Base-by-base conservation (phyloP, 2,888 invertebrate species). In the Listrodromus nycthemerus region DNA sequence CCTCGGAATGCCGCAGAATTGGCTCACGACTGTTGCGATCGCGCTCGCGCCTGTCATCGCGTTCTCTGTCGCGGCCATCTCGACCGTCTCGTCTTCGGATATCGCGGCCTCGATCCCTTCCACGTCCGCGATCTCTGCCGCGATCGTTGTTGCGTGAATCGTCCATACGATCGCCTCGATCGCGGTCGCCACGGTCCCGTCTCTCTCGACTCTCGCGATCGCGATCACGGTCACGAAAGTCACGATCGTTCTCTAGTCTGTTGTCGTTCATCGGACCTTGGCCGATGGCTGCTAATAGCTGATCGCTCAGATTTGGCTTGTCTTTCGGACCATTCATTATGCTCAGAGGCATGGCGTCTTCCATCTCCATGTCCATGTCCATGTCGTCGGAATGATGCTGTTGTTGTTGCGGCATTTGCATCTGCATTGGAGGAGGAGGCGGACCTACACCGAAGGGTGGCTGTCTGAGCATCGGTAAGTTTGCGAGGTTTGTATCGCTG, bases 311-410 rank as follows among this genome's bases (percentile, higher is more conserved):
- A 85, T 93, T 92, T 7, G 86, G 87, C 61, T 92, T 93, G 63
- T 87, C 91, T 84, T 92, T 89, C 13, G 86, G 82, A 30, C 84
- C 84, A 85, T 87, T 86, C 21, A 76, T 87, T 33, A 89, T 78
- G 19, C 79, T 92, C 65, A 86, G 90, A 1, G 92, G 91, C 91
- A 92, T 92, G 61, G 77, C 89, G 45, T 92, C 92, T n/a, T 89
- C 95, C 85, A 96, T 95, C 80, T 96, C 96, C 92, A 96, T 96
- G 92, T 97, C 97, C 58, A 97, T 95, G 86, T 97, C 97, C 97
- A 97, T 97, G 75, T 96, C 96, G 89, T 97, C 97, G 75, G 96
- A 96, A 69, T 95, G 93, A 69, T 92, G 92, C 16, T 92, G 90
- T 0, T 37, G 37, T 10, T 37, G 37, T 10, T 81, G 82, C 0